Evolutionary conservation across 2,113 vertebrate species (phyloP).

Genomic region (Heterocephalus glaber): DNA sequence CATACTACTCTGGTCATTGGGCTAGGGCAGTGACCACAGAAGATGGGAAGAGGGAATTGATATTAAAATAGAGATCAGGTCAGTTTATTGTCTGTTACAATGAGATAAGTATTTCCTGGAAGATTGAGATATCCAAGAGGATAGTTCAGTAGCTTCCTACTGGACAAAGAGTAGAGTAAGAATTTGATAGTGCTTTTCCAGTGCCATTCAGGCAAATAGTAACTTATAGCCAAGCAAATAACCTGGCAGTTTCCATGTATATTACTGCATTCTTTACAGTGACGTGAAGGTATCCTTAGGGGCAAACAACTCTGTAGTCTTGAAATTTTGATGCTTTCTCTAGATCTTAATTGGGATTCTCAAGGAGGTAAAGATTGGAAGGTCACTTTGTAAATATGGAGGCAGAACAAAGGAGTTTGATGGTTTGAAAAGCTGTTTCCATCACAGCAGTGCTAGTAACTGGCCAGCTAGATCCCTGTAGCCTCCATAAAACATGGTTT

Average conservation of each 20-base stretch:
- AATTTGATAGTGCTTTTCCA: not conserved
- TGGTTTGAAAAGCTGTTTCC: not conserved
- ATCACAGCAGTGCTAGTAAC: not conserved
- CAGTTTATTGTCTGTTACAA: not conserved
- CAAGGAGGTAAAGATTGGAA: not conserved
- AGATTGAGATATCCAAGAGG: not conserved
- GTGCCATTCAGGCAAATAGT: not conserved
- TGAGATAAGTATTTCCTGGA: not conserved
- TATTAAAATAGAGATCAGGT: not conserved
- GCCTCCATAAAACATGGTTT: not conserved
- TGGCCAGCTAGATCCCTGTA: not conserved
- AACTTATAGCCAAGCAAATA: not conserved
- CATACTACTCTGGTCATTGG: no score
- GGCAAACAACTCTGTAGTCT: not conserved
- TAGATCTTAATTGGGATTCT: not conserved
- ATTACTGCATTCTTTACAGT: not conserved
- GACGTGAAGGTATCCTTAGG: not conserved
- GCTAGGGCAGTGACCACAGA: not conserved
- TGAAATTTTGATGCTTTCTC: not conserved
- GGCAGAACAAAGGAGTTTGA: not conserved
- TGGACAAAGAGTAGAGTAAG: not conserved
- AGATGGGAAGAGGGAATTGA: not conserved
- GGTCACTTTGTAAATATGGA: not conserved
- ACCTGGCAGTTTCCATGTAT: not conserved
- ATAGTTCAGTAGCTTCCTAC: not conserved